phyloP scores from a whole-genome alignment of 2,888 invertebrate species.

The Cryptus armator region DNA sequence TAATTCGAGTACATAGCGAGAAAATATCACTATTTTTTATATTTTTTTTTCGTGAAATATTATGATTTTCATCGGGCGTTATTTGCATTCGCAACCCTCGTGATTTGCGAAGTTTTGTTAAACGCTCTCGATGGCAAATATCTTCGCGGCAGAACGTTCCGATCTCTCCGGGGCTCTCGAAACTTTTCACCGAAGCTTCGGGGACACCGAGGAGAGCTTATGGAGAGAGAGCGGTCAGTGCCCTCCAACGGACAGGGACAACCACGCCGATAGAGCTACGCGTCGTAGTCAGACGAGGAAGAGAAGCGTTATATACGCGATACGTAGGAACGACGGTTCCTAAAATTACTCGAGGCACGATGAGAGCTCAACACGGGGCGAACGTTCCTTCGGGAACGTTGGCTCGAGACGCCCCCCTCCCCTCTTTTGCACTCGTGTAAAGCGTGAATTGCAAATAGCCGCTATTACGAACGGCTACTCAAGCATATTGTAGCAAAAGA shows the following conservation, averaged over 20 bases:
- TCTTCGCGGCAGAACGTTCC: slow-evolving; percentile 11
- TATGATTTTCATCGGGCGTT: too few species aligned
- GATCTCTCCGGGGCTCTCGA: slow-evolving; percentile 20
- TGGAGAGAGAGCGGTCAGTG: slow-evolving; percentile 64
- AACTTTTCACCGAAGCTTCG: slow-evolving; percentile 33
- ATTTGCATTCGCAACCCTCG: too few species aligned
- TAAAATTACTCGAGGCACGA: slow-evolving; percentile 71
- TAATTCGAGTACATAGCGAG: too few species aligned
- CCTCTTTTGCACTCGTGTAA: slow-evolving; percentile 3
- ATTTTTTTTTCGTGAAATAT: too few species aligned
- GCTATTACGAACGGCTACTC: slow-evolving; percentile 22
- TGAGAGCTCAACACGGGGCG: slow-evolving; percentile 32
- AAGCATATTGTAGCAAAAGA: slow-evolving; percentile 26
- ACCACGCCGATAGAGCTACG: slow-evolving; percentile 23
- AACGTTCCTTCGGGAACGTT: slow-evolving; percentile 31
- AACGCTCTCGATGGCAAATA: not conserved
- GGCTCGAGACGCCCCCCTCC: not conserved
- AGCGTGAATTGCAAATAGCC: slow-evolving; percentile 49
- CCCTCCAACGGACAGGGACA: slow-evolving; percentile 61
- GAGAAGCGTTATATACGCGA: slow-evolving; percentile 23
- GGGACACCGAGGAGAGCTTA: slow-evolving; percentile 42
- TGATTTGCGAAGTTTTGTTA: not conserved
- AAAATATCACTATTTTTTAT: too few species aligned
- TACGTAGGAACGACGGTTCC: slow-evolving; percentile 60
- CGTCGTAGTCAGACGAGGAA: slow-evolving; percentile 43